phyloP scores from a whole-genome alignment of 2,888 invertebrate species.

The Eilema sororculum region DNA sequence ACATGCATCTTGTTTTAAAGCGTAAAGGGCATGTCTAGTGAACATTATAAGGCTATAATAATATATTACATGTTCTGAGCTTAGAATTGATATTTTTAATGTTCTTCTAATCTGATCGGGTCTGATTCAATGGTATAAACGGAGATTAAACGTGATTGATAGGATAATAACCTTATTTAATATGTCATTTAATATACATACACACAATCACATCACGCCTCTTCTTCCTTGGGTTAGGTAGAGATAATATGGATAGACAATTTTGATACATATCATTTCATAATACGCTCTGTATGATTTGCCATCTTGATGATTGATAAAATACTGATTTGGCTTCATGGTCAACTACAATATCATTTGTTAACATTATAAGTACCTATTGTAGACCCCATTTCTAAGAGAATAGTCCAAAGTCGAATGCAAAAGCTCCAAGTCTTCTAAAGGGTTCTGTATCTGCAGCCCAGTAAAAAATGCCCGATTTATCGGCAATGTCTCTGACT shows the following conservation, averaged over 20 bases:
- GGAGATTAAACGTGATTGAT: slow-evolving; percentile 37
- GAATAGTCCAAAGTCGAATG: too few species aligned
- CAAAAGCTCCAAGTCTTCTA: too few species aligned
- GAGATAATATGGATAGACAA: too few species aligned
- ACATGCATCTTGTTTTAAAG: slow-evolving; percentile 17
- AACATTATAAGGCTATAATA: slow-evolving; percentile 12
- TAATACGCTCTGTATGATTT: too few species aligned
- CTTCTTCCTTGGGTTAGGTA: too few species aligned
- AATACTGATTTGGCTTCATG: background rate
- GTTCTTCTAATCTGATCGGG: slow-evolving; percentile 37
- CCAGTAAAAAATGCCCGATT: too few species aligned
- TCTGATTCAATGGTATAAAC: slow-evolving; percentile 32
- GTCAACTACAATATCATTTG: background rate
- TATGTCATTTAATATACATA: background rate
- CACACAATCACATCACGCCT: background rate
- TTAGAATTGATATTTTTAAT: slow-evolving; percentile 30
- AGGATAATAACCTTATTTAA: slow-evolving; percentile 2
- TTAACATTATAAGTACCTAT: too few species aligned
- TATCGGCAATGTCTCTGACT: too few species aligned
- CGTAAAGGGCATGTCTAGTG: slow-evolving; percentile 8
- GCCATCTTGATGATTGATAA: background rate
- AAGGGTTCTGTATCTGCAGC: too few species aligned
- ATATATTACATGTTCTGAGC: slow-evolving; percentile 26
- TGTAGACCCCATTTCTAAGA: too few species aligned
- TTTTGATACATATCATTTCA: too few species aligned